A percentile compares a stretch with the other conserved stretches of the same genome.
These are phyloP conservation scores for Spodoptera picta DNA, from an alignment of 2,888 invertebrate genomes.

Conservation along the genomic window DNA sequence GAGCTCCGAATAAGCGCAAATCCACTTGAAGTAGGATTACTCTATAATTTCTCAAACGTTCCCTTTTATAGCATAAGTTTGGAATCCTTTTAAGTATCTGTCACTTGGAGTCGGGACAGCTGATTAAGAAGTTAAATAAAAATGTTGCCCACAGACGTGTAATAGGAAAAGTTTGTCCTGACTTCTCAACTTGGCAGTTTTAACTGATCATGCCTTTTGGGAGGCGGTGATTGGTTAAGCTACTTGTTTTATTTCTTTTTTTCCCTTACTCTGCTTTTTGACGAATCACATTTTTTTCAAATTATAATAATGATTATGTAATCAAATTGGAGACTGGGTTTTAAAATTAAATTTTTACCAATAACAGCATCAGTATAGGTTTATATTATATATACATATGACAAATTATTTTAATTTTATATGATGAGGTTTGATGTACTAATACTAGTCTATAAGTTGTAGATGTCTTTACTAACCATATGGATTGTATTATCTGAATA, in stretches of 20 bases:
- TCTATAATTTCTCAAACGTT: conserved; percentile 61
- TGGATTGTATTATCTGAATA: too few relatives aligned
- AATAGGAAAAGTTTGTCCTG: conserved; percentile 69
- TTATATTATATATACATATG: too few relatives aligned
- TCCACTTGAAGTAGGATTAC: conserved; percentile 26
- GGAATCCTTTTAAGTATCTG: conserved; percentile 69
- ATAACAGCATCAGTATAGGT: too few relatives aligned
- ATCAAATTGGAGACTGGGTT: too few relatives aligned
- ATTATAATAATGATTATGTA: too few relatives aligned
- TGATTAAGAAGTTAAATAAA: conserved; percentile 74
- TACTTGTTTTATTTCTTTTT: neutral
- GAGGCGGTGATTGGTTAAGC: conserved; percentile 19
- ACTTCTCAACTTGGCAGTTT: conserved; percentile 45
- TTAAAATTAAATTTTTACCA: neutral
- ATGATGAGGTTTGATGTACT: too few relatives aligned
- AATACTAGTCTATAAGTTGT: too few relatives aligned
- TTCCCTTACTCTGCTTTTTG: too few relatives aligned
- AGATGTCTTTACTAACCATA: too few relatives aligned
- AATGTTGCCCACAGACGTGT: conserved; percentile 61
- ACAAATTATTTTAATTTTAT: too few relatives aligned
- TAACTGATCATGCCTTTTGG: conserved; percentile 35
- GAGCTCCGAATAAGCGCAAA: conserved; percentile 13
- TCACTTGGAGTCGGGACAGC: conserved; percentile 68
- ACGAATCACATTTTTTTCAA: too few relatives aligned
- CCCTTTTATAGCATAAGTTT: conserved; percentile 68